Evolutionary conservation across 2,113 vertebrate species (phyloP), one percentile per base, ranked within the genome.

Genomic region (Petromus typicus): DNA sequence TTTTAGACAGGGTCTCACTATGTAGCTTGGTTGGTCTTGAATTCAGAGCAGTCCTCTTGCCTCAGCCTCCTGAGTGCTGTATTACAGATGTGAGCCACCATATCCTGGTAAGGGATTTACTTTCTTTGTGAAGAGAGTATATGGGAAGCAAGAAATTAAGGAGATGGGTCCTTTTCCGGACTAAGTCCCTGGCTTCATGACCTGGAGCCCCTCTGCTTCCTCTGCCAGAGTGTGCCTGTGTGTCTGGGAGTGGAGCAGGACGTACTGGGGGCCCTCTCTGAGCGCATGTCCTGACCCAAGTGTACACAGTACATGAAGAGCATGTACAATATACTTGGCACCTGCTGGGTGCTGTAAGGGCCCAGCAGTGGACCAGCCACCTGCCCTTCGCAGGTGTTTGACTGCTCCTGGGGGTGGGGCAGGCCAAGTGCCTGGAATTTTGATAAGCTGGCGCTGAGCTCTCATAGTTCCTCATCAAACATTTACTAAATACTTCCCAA

Each of bases 401-500:
- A 63, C 59, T 64, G 43, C 32, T 79, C 14, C 34, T 20, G 12
- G 43, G n/a, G 63, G 10, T 5, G 16, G 54, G 23, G 18, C 23
- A 22, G 64, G 69, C 67, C 51, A 90, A 86, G 76, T 16, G 34
- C 10, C 16, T 27, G 43, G 57, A 91, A 91, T 93, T 84, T 61
- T 76, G 85, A 90, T 86, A 66, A 71, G 51, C 37, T 56, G n/a
- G 82, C 79, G 82, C 59, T 20, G 37, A 8, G 69, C 54, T 45
- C 45, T 57, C 71, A 40, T 63, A 61, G 69, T 90, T 75, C 61
- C 67, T 78, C 78, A 61, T 78, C 23, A 66, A 92, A 71, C 57
- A 95, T 90, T 94, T 73, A 56, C 71, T 66, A 71, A 34, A 64
- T 89, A 85, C 82, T 73, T 94, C 90, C 25, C 11, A 14, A 37